Percentiles rank a stretch among this genome's conserved stretches.
Evolutionary conservation across 2,888 invertebrate species (phyloP).

Genomic region (Octodonta nipae): DNA sequence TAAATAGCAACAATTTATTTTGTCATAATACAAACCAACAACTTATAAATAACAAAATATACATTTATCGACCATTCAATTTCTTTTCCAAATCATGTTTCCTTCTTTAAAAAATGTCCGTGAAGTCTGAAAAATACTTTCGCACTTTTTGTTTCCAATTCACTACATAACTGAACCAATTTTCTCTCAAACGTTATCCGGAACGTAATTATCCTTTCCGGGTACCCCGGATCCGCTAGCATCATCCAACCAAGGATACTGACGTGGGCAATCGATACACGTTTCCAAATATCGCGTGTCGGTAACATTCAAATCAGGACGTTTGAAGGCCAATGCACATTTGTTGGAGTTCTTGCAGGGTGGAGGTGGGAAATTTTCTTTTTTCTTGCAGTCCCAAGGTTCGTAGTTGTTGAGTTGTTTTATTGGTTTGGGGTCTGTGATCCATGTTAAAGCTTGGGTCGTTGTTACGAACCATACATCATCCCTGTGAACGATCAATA

Average conservation of each 20-base stretch:
- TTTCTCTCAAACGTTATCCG: slow-evolving; percentile 43
- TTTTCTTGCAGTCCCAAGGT: slow-evolving; percentile 68
- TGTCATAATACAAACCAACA: no score
- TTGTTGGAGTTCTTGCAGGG: slow-evolving; percentile 72
- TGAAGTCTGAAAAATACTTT: no score
- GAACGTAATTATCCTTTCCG: slow-evolving; percentile 68
- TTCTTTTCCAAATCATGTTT: no score
- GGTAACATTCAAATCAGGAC: slow-evolving; percentile 60
- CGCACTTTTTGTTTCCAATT: no score
- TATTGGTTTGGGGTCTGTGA: slow-evolving; percentile 67
- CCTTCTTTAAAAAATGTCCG: no score
- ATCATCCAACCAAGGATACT: slow-evolving; percentile 81
- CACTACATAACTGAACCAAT: no score
- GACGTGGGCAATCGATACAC: slow-evolving; percentile 71
- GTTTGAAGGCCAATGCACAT: slow-evolving; percentile 69
- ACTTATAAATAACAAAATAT: no score
- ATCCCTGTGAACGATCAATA: slow-evolving; percentile 57
- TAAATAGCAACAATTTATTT: no score
- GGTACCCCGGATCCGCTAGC: slow-evolving; percentile 69
- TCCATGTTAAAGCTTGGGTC: slow-evolving; percentile 81
- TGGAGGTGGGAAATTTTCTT: slow-evolving; percentile 54
- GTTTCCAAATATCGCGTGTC: slow-evolving; percentile 79
- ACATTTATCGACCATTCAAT: no score
- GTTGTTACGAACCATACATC: slow-evolving; percentile 79
- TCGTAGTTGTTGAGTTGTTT: slow-evolving; percentile 59